Percentiles rank a stretch among this genome's conserved stretches.
Conservation (phyloP, 2,113 vertebrate species). For the Chaetodon auriga region DNA sequence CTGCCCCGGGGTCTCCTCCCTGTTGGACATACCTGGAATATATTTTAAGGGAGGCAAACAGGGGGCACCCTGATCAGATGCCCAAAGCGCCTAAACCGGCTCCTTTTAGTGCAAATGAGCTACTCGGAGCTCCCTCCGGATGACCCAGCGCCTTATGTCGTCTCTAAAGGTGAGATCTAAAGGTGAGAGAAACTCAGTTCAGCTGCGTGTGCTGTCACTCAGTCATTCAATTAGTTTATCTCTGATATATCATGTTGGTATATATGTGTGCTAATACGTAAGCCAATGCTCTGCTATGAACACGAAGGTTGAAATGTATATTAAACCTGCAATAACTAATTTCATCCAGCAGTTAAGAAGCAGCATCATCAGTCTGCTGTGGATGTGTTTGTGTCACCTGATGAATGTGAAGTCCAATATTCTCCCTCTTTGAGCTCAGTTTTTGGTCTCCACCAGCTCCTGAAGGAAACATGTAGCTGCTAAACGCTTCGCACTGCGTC, state of each 20-base stretch:
- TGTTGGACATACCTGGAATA: slow-evolving; percentile 18
- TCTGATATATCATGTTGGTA: neutral
- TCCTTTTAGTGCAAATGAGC: slow-evolving; percentile 5
- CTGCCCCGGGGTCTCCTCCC: slow-evolving; percentile 19
- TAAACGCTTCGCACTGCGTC: too few relatives aligned
- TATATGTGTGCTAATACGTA: neutral
- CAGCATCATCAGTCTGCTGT: too few relatives aligned
- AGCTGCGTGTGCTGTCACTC: neutral
- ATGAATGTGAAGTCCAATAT: too few relatives aligned
- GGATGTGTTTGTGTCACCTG: too few relatives aligned
- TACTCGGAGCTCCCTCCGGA: neutral
- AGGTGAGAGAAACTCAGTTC: neutral
- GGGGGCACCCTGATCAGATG: slow-evolving; percentile 5
- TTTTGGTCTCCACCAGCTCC: too few relatives aligned
- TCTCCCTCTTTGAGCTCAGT: too few relatives aligned
- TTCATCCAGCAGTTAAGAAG: too few relatives aligned
- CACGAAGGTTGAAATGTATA: neutral
- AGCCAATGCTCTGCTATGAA: neutral
- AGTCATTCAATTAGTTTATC: neutral
- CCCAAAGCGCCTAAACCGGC: neutral
- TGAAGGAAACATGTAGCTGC: too few relatives aligned
- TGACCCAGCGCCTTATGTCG: neutral
- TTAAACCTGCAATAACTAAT: neutral
- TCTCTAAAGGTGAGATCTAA: neutral
- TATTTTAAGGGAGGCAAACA: neutral